Percentiles rank a stretch among this genome's conserved stretches.
phyloP scores from a whole-genome alignment of 2,888 invertebrate species.

The Achlya flavicornis region DNA sequence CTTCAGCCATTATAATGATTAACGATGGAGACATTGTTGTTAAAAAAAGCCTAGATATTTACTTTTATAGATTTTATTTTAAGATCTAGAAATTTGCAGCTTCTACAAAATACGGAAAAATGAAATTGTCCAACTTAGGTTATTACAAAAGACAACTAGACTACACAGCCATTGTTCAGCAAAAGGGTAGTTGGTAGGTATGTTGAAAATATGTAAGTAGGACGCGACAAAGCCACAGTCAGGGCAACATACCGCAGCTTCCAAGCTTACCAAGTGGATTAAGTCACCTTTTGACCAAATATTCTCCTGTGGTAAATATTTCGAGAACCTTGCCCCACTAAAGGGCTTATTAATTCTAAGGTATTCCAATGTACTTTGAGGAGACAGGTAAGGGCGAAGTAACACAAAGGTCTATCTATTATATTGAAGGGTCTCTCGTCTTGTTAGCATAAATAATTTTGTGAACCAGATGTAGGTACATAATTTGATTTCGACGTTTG shows the following conservation, averaged over 20 bases:
- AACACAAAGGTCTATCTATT: slow-evolving; percentile 63
- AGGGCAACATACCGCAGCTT: slow-evolving; percentile 34
- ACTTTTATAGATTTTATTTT: too few species aligned
- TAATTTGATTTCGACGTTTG: slow-evolving; percentile 16
- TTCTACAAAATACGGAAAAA: too few species aligned
- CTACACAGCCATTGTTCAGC: slow-evolving; percentile 1
- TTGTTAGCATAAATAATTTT: slow-evolving; percentile 62
- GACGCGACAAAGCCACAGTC: slow-evolving; percentile 20
- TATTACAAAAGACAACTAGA: neutral
- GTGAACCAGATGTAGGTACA: slow-evolving; percentile 37
- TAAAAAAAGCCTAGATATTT: too few species aligned
- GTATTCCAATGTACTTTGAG: slow-evolving; percentile 64
- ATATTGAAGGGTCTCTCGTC: slow-evolving; percentile 53
- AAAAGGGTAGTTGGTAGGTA: neutral
- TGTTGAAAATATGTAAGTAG: slow-evolving; percentile 15
- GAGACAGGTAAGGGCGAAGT: slow-evolving; percentile 55
- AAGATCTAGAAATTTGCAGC: too few species aligned
- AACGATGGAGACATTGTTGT: too few species aligned
- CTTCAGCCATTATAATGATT: too few species aligned
- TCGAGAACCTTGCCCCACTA: slow-evolving; percentile 52
- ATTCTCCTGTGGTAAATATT: slow-evolving; percentile 63
- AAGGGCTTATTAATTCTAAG: slow-evolving; percentile 70
- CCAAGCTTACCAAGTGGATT: slow-evolving; percentile 34
- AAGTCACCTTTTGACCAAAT: slow-evolving; percentile 46
- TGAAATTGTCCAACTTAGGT: neutral